Evolutionary conservation across 1,140 invertebrate species (phyloP).

Genomic region (Anoplophora glabripennis): DNA sequence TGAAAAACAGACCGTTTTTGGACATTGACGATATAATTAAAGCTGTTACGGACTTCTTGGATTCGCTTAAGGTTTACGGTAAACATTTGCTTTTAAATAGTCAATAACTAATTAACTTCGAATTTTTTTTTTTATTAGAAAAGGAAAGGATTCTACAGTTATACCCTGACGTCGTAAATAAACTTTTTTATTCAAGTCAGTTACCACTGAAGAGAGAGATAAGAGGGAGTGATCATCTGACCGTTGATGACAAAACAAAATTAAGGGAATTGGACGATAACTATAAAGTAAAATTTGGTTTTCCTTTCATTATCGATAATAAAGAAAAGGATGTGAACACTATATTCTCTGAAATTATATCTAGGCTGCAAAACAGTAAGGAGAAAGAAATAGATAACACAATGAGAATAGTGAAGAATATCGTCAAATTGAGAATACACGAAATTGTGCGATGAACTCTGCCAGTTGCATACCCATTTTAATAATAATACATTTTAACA

Average conservation of each 20-base stretch:
- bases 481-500: too few species aligned
- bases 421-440: conserved; percentile 59
- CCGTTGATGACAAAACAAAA: conserved; percentile 52
- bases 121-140: conserved; percentile 49
- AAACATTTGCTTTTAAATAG: conserved; percentile 30
- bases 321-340: conserved; percentile 62
- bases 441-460: conserved; percentile 50
- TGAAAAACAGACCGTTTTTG: conserved; percentile 55
- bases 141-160: conserved; percentile 56
- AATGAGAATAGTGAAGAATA: conserved; percentile 69
- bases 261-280: conserved; percentile 58
- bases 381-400: conserved; percentile 58
- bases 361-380: conserved; percentile 55
- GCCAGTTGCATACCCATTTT: too few species aligned
- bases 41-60: conserved; percentile 57
- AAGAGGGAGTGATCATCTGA: conserved; percentile 53
- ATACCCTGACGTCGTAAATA: conserved; percentile 66
- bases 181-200: conserved; percentile 54
- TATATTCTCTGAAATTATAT: conserved; percentile 58
- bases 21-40: conserved; percentile 53
- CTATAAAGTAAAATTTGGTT: conserved; percentile 66
- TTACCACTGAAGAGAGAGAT: conserved; percentile 55
- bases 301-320: conserved; percentile 70
- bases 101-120: neutral
- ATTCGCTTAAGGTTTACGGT: conserved; percentile 55